Evolutionary conservation across 2,888 invertebrate species (phyloP), one percentile per base, ranked within the genome.

Genomic region (Seira musarum): DNA sequence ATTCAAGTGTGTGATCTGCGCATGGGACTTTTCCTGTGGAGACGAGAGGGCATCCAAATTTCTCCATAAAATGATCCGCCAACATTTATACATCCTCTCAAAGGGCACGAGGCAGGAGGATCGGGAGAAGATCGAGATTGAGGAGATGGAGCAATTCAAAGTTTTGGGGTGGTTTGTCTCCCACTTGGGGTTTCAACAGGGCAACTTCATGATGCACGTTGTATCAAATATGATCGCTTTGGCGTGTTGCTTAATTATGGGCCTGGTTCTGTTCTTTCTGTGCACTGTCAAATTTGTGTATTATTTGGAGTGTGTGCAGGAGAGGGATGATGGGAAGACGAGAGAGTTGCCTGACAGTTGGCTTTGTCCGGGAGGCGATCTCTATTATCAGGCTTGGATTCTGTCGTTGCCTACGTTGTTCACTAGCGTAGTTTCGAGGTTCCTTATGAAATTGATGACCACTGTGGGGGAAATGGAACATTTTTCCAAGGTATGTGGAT

Each of bases 11-110:
- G 30, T 30, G 8, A 66, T 83, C 1, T 83, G 78, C 68, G 78
- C 75, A 0, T 83, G 83, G 83, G 79, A 83, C 35, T 83, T 72
- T 17, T 75, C 71, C 46, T 78, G 80, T 30, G 24, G 35, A 3
- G 66, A 83, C 68, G n/a, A 17, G 0, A 40, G 64, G 5, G 80
- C 71, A 1, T 30, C 74, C 0, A 8, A 6, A 1, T 71, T 24
- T 30, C 81, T 83, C 17, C 83, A 79, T 46, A 70, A 61, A 46
- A 79, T 63, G 30, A 83, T 83, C 53, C 19, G 46, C 2, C 2
- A 30, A 8, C 30, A 30, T 30, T 8, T 30, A 5, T 5, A 30
- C 8, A 30, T 30, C 30, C 60, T 8, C 19, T 19, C 22, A 2
- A 13, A 67, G n/a, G n/a, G n/a, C n/a, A n/a, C n/a, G n/a, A n/a